Base-by-base conservation (phyloP, 1,140 invertebrate species). In the Apis laboriosa region DNA sequence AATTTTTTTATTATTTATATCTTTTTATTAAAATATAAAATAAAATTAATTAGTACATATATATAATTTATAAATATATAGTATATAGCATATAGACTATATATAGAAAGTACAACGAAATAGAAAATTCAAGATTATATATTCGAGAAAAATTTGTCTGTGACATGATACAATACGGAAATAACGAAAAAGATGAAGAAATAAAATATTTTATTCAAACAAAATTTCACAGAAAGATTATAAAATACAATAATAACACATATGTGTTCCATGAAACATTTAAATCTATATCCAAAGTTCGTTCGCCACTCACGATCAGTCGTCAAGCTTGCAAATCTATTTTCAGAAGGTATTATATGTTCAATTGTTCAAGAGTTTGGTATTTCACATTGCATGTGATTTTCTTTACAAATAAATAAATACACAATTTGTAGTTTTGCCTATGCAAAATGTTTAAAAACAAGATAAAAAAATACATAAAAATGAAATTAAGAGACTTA, bases 281-380 rank as follows among this genome's bases (percentile, higher is more conserved):
- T 66, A 51, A 67, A 61, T 80, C 87, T 64, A 84, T 83, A 79
- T 74, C 63, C 79, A 63, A 77, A 67, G 64, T 77, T 75, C 83
- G 75, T 84, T 88, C 79, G 66, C 72, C 68, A 74, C 78, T 77
- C 58, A 74, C 63, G 70, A 58, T 17, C 49, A 77, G 80, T 82
- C 49, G 79, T 24, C 66, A 58, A 75, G 72, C 79, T 76, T 76
- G 73, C 83, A 15, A 51, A 43, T 88, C 76, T 88, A 88, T 88
- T 88, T 88, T 85, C 63, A 77, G 80, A 83, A 67, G 56, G 55
- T 73, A 63, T 77, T 75, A 58, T 28, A 71, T 72, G 78, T 70
- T 43, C 34, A 78, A 77, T 84, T 86, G 74, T 74, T 81, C 72
- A 77, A 43, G 68, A 66, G 64, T 67, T 76, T 60, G 58, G 80